Conservation (phyloP, 2,888 invertebrate species). For the Blastobasis lacticolella region DNA sequence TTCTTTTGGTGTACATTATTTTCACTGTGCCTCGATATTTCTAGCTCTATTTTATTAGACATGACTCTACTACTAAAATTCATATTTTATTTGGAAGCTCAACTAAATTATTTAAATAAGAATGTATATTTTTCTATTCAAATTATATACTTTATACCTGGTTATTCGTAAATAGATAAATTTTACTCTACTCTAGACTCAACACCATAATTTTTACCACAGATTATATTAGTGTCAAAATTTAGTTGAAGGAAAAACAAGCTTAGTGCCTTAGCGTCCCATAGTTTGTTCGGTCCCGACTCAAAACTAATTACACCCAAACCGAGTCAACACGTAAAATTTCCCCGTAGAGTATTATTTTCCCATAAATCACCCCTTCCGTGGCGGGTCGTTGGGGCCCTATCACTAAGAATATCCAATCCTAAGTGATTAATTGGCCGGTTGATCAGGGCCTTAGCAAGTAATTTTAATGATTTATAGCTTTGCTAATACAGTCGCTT, state of each 20-base stretch:
- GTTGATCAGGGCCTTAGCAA: slow-evolving; percentile 51
- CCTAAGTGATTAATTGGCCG: slow-evolving; percentile 63
- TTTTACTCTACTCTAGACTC: too few relatives aligned
- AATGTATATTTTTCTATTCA: too few relatives aligned
- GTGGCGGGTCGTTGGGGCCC: slow-evolving; percentile 38
- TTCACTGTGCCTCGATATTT: too few relatives aligned
- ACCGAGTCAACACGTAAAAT: slow-evolving; percentile 31
- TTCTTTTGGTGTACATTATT: too few relatives aligned
- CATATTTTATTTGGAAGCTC: too few relatives aligned
- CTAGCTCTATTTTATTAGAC: too few relatives aligned
- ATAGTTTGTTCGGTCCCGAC: not conserved
- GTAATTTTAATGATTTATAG: slow-evolving; percentile 66
- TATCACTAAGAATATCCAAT: slow-evolving; percentile 51
- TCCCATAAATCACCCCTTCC: slow-evolving; percentile 64
- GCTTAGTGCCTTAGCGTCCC: not conserved
- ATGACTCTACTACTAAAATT: too few relatives aligned
- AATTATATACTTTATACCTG: too few relatives aligned
- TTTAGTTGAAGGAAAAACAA: not conserved
- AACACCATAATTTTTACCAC: too few relatives aligned
- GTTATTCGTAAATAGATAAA: too few relatives aligned
- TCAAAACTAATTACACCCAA: not conserved
- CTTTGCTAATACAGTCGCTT: slow-evolving; percentile 17
- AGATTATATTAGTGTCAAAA: too few relatives aligned
- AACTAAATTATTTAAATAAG: too few relatives aligned
- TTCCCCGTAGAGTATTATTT: slow-evolving; percentile 61